Evolutionary conservation across 1,140 invertebrate genomes (phyloP).

Genomic region (Cecropterus lyciades): DNA sequence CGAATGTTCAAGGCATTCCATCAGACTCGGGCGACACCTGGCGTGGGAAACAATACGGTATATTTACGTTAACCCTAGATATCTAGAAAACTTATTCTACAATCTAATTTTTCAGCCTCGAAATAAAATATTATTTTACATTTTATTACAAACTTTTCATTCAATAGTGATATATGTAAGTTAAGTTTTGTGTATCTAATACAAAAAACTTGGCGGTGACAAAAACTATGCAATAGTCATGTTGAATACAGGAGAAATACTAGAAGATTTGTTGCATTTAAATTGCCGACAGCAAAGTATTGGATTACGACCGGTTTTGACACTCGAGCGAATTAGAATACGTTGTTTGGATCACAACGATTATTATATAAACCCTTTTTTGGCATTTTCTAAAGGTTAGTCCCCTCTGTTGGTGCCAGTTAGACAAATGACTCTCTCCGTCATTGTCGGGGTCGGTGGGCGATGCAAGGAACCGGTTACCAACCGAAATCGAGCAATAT

Average conservation of each 20-base stretch:
- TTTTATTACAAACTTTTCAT: no score
- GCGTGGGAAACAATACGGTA: slow-evolving; percentile 12
- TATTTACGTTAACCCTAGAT: neutral
- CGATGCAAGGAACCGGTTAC: slow-evolving; percentile 23
- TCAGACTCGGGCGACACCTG: slow-evolving; percentile 6
- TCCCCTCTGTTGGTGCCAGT: slow-evolving; percentile 44
- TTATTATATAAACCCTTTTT: slow-evolving; percentile 30
- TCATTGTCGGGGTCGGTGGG: slow-evolving; percentile 40
- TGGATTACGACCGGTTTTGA: slow-evolving; percentile 42
- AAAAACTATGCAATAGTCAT: no score
- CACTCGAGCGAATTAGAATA: slow-evolving; percentile 23
- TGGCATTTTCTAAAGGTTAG: slow-evolving; percentile 31
- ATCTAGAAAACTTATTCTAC: neutral
- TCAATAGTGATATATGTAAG: no score
- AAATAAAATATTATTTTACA: no score
- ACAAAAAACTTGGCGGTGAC: no score
- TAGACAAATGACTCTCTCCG: slow-evolving; percentile 48
- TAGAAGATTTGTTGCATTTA: slow-evolving; percentile 61
- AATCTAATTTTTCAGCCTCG: no score
- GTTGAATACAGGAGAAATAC: neutral
- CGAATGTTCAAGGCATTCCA: slow-evolving; percentile 4
- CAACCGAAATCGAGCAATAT: slow-evolving; percentile 9
- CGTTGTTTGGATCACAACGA: slow-evolving; percentile 5
- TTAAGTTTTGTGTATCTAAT: no score
- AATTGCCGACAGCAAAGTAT: slow-evolving; percentile 50